Conservation (phyloP, 2,797 vertebrate species). For the Falco concolor region DNA sequence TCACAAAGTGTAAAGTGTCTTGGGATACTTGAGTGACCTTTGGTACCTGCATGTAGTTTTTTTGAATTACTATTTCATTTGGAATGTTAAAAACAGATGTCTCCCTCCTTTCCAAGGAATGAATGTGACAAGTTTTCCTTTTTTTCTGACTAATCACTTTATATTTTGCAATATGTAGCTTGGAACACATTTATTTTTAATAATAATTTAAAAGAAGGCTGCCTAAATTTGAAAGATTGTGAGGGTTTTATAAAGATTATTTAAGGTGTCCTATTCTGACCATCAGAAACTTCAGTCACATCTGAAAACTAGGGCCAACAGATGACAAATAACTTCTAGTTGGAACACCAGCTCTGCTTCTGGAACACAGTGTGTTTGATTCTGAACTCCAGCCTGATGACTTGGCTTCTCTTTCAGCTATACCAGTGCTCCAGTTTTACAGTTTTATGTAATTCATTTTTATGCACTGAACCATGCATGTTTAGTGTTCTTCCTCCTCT, state of each 20-base stretch:
- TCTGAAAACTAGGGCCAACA: neutral
- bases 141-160: neutral
- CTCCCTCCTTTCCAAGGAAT: neutral
- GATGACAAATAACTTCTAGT: neutral
- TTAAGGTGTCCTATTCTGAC: neutral
- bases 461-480: neutral
- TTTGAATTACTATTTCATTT: neutral
- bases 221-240: neutral
- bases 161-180: neutral
- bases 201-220: neutral
- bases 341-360: neutral
- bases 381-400: neutral
- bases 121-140: neutral
- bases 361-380: neutral
- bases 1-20: neutral
- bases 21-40: neutral
- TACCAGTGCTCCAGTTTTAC: neutral
- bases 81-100: neutral
- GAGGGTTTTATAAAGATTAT: neutral
- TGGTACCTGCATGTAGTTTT: neutral
- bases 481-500: neutral
- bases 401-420: conserved; percentile 5
- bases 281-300: neutral
- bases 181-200: neutral
- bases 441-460: conserved; percentile 3